A percentile compares a stretch with the other conserved stretches of the same genome.
Conservation (phyloP, 2,888 invertebrate genomes). For the Limnephilus marmoratus region DNA sequence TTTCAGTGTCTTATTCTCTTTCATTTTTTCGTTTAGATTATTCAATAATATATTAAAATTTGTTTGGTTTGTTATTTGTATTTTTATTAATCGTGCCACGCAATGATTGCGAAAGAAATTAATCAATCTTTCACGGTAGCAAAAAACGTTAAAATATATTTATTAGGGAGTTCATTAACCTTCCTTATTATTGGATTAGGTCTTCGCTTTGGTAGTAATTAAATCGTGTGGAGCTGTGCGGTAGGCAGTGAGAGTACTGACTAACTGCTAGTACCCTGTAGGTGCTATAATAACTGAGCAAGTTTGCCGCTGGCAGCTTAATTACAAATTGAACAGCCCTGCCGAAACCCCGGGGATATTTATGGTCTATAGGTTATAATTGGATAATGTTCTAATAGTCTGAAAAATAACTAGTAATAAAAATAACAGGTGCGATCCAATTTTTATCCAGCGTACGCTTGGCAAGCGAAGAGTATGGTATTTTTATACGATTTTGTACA, state of each 20-base stretch:
- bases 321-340: conserved; percentile 59
- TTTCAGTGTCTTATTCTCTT: too few relatives aligned
- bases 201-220: background rate
- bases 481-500: background rate
- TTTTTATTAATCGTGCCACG: too few relatives aligned
- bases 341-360: conserved; percentile 54
- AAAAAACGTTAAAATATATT: too few relatives aligned
- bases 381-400: conserved; percentile 27
- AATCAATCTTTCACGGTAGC: too few relatives aligned
- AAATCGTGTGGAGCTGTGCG: background rate
- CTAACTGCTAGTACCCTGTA: background rate
- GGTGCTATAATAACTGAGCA: conserved; percentile 45
- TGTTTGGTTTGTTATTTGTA: too few relatives aligned
- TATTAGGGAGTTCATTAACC: too few relatives aligned
- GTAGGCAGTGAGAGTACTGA: background rate
- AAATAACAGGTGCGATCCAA: background rate
- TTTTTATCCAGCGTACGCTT: background rate
- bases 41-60: too few relatives aligned
- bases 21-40: too few relatives aligned
- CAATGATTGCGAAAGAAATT: too few relatives aligned
- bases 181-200: too few relatives aligned
- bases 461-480: background rate
- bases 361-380: conserved; percentile 49
- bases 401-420: background rate
- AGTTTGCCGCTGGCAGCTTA: conserved; percentile 62